Percentiles rank a stretch among this genome's conserved stretches.
Conservation (phyloP, 2,113 vertebrate genomes). For the Corydoras sp. region DNA sequence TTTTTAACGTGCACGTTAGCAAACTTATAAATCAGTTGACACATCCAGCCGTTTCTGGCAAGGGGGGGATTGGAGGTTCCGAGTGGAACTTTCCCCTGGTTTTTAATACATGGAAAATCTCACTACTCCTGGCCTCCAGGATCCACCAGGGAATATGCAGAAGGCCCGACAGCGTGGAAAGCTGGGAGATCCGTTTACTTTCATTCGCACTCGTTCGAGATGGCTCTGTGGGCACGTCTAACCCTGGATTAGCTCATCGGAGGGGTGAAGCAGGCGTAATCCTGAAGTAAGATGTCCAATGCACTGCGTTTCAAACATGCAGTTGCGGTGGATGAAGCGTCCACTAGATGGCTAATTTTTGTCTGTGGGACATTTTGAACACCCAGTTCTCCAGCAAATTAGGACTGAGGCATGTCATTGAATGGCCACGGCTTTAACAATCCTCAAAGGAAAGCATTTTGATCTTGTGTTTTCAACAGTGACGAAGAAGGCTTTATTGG, state of each 20-base stretch:
- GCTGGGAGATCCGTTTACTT: constrained; percentile 12
- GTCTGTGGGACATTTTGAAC: no score
- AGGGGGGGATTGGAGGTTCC: constrained; percentile 28
- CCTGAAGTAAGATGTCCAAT: no score
- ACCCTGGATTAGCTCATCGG: not conserved
- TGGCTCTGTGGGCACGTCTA: not conserved
- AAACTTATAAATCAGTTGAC: constrained; percentile 53
- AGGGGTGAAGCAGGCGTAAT: no score
- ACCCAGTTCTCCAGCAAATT: no score
- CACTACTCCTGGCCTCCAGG: constrained; percentile 14
- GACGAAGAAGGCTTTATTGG: no score
- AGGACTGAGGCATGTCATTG: no score
- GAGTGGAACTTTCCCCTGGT: constrained; percentile 64
- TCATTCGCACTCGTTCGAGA: not conserved
- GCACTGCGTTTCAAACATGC: no score
- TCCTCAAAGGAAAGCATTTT: no score
- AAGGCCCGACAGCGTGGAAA: constrained; percentile 49
- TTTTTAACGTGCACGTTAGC: constrained; percentile 43
- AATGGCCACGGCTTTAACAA: no score
- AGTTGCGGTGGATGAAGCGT: no score
- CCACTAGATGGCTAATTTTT: no score
- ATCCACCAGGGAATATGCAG: constrained; percentile 36
- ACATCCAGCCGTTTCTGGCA: constrained; percentile 45
- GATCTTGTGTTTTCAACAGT: no score
- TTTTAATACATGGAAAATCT: constrained; percentile 30